Evolutionary conservation across 2,888 invertebrate genomes (phyloP), one percentile per base, ranked within the genome.

Genomic region (Hesperia comma): DNA sequence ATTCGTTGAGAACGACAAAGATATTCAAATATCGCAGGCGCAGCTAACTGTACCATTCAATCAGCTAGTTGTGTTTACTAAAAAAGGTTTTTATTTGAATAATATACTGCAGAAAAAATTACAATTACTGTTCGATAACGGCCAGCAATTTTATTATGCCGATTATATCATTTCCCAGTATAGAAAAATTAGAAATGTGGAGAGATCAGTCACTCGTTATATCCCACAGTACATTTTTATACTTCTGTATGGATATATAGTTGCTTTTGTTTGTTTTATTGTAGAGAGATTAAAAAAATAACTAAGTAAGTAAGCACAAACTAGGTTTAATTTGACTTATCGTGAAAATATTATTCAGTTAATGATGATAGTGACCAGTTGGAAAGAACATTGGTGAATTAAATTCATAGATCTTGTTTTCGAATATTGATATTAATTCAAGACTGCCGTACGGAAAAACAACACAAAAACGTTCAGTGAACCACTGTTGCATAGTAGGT

Each of bases 31-130:
- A 14, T 14, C 41, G 12, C 12, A 2, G n/a, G 41, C 14, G 41
- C 14, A 8, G 12, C 41, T 41, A 41, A 41, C 7, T 5, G 1
- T 41, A 1, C 41, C 41, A n/a, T 41, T 14, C 41, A 41, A 41
- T n/a, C 41, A 14, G 8, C 4, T 3, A 14, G 41, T 41, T 12
- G 14, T n/a, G 5, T 41, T 3, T n/a, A 41, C 41, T 41, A 41
- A 41, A 41, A 41, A n/a, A 41, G 41, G 41, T 41, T 41, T 41
- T 41, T 41, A 41, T 41, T 41, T 41, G n/a, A 41, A 41, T 10
- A 1, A n/a, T n/a, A 41, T 14, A 41, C 14, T 41, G 14, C 41
- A 41, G 14, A 8, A 5, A 3, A 41, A 41, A 3, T 12, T 41
- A 41, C 41, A n/a, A 10, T 14, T 14, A 14, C 12, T 41, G 14